Base-by-base conservation (phyloP, 2,888 invertebrate genomes). In the Copidosoma aretas region DNA sequence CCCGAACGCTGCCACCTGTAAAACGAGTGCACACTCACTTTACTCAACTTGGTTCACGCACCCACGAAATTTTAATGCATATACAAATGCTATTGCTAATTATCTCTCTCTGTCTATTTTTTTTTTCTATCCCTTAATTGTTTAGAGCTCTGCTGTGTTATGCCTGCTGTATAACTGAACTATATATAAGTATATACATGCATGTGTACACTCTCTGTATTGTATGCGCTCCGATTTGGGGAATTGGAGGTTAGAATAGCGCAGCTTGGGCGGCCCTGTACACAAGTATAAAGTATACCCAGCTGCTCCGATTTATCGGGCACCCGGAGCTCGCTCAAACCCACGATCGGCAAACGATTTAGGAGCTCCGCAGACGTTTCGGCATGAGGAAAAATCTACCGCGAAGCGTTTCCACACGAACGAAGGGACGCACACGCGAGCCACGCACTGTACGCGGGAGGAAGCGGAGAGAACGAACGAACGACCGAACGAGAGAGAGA, bases 1-100 rank as follows among this genome's bases (percentile, higher is more conserved):
- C 60, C 21, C 22, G 52, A 65, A 43, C 39, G 68, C 64, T 71
- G 58, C 68, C 68, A 68, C 71, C 71, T 68, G 68, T 25, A 59
- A 65, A 49, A 8, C 41, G 8, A 32, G 32, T 32, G 3, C 32
- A 32, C 32, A 32, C 32, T 32, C 32, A 32, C 32, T 32, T 32
- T 32, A 32, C 32, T 32, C 32, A 17, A 25, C 19, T 54, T 32
- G 21, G 19, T 65, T 43, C 22, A 17, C 21, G 22, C 25, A 17
- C 5, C 3, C 25, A 17, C 24, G 1, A 8, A 15, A 5, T 46
- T 8, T 17, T 46, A 46, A 24, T 14, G 25, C 19, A 52, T 19
- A 52, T 19, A 52, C 2, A 52, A 32, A 8, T 32, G 8, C 32
- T 32, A 32, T n/a, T 32, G 32, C 32, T 32, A 32, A 46, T 17